phyloP scores from a whole-genome alignment of 2,888 invertebrate genomes.

The Ormyrus nitidulus region DNA sequence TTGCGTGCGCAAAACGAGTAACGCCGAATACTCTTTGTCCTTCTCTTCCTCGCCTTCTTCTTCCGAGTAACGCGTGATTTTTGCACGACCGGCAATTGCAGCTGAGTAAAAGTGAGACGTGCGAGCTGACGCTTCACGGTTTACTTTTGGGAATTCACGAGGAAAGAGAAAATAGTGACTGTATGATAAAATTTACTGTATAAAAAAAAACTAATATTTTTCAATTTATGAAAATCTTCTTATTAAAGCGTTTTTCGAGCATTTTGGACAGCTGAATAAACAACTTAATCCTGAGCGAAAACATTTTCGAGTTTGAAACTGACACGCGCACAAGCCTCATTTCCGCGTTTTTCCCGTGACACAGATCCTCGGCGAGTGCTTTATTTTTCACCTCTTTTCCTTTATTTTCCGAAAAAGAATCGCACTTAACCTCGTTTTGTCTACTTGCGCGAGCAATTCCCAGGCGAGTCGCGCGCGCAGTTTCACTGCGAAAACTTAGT shows the following conservation, averaged over 20 bases:
- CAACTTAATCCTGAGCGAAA: no score
- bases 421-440: slow-evolving; percentile 40
- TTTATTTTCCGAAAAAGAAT: slow-evolving; percentile 32
- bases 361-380: neutral
- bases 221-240: no score
- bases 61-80: neutral
- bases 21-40: neutral
- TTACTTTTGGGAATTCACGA: neutral
- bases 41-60: neutral
- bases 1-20: neutral
- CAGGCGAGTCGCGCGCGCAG: neutral
- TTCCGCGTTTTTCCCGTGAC: neutral
- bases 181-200: no score
- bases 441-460: slow-evolving; percentile 6
- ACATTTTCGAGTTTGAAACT: no score
- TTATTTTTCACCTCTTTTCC: neutral
- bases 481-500: slow-evolving; percentile 9
- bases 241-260: no score
- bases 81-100: no score
- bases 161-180: neutral
- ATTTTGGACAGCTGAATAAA: no score
- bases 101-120: neutral
- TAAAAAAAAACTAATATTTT: no score
- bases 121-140: neutral
- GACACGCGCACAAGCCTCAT: no score